These are phyloP conservation scores for Ptiloglossa arizonensis DNA, from an alignment of 1,140 invertebrate genomes.

Conservation along the genomic window DNA sequence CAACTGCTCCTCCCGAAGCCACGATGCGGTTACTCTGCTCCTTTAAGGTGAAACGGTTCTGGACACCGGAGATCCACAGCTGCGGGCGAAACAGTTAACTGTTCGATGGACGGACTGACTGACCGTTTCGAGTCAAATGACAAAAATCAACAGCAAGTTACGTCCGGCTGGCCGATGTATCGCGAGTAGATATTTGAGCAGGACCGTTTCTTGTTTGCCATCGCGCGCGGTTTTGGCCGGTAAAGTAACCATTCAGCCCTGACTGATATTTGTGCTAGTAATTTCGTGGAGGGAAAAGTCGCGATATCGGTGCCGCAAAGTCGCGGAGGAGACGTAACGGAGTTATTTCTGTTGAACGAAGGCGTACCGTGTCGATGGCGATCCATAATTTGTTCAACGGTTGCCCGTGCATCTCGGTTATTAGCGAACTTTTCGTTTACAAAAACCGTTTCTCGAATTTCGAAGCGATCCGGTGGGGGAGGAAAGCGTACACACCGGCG, in stretches of 20 bases:
- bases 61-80: neutral
- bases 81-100: conserved; percentile 35
- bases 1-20: no score
- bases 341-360: conserved; percentile 46
- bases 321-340: conserved; percentile 18
- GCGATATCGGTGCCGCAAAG: conserved; percentile 43
- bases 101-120: conserved; percentile 29
- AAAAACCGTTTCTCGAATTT: neutral
- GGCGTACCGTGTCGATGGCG: neutral
- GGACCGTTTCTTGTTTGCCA: conserved; percentile 70
- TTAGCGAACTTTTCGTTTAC: conserved; percentile 5
- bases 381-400: conserved; percentile 27
- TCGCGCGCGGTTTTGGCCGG: conserved; percentile 50
- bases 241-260: conserved; percentile 55
- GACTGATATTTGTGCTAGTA: conserved; percentile 64
- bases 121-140: conserved; percentile 70
- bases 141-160: conserved; percentile 79
- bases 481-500: no score
- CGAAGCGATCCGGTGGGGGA: neutral
- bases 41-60: conserved; percentile 1
- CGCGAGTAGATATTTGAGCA: conserved; percentile 69
- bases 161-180: conserved; percentile 56
- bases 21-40: no score
- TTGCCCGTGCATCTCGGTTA: conserved; percentile 8
- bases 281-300: conserved; percentile 54